phyloP scores from a whole-genome alignment of 2,113 vertebrate genomes.

The Saguinus imperator region DNA sequence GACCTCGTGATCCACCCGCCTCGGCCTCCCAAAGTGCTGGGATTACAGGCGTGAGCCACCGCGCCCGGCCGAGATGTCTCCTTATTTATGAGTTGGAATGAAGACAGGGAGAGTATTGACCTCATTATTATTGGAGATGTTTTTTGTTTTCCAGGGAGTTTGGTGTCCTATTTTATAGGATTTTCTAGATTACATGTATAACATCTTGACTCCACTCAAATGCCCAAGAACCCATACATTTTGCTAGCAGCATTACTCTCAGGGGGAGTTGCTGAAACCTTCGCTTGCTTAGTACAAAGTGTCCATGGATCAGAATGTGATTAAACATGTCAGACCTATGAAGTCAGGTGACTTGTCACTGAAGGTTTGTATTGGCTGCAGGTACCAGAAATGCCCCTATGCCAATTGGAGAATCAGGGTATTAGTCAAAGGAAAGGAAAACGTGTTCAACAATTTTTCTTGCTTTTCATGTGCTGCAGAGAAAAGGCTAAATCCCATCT shows the following conservation, averaged over 20 bases:
- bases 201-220: neutral
- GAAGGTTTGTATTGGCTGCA: neutral
- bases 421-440: slow-evolving; percentile 15
- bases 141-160: slow-evolving; percentile 36
- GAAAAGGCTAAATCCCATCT: slow-evolving; percentile 34
- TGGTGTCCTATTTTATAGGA: neutral
- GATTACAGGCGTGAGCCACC: too few relatives aligned
- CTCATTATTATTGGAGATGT: neutral
- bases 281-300: neutral
- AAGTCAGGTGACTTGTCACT: neutral
- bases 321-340: neutral
- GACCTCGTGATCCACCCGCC: too few relatives aligned
- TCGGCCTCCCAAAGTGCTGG: too few relatives aligned
- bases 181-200: slow-evolving; percentile 5
- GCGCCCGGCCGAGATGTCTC: neutral
- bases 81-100: neutral
- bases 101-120: neutral
- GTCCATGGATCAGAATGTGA: neutral
- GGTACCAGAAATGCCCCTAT: slow-evolving; percentile 25
- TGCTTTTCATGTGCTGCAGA: neutral
- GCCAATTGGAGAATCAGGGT: neutral
- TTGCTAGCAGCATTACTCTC: neutral
- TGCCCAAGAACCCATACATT: neutral
- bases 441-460: neutral
- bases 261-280: neutral